Conservation (phyloP, 2,797 vertebrate genomes). For the Fundulus diaphanus region DNA sequence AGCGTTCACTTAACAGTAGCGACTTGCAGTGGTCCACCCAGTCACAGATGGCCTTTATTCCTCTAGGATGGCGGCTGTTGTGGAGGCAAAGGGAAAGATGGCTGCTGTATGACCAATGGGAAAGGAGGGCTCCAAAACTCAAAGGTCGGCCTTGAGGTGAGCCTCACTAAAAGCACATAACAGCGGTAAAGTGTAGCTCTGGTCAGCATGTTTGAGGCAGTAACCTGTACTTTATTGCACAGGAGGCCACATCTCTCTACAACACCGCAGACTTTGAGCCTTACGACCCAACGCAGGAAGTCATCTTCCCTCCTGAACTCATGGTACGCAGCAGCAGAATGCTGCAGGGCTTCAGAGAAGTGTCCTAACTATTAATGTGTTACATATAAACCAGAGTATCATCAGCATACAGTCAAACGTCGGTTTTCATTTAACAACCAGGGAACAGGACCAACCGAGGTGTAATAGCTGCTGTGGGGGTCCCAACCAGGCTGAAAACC, state of each 20-base stretch:
- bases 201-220: not conserved
- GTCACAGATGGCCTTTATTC: not conserved
- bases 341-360: not conserved
- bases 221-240: not conserved
- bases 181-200: not conserved
- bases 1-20: no score
- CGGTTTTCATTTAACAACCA: not conserved
- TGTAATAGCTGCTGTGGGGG: no score
- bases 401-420: conserved; percentile 8
- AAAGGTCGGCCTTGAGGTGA: not conserved
- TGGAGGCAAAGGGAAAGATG: conserved; percentile 69
- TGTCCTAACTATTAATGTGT: not conserved
- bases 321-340: conserved; percentile 78
- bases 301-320: conserved; percentile 95
- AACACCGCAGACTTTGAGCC: conserved; percentile 86
- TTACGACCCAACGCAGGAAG: conserved; percentile 92
- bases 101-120: conserved; percentile 82
- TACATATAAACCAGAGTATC: not conserved
- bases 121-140: not conserved
- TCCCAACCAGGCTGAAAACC: no score
- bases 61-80: conserved; percentile 85
- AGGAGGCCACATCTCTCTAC: conserved; percentile 74
- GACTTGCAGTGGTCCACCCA: no score
- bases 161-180: not conserved
- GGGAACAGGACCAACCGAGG: no score